Evolutionary conservation across 2,888 invertebrate species (phyloP).

Genomic region (Scaptodrosophila latifasciaeformis): DNA sequence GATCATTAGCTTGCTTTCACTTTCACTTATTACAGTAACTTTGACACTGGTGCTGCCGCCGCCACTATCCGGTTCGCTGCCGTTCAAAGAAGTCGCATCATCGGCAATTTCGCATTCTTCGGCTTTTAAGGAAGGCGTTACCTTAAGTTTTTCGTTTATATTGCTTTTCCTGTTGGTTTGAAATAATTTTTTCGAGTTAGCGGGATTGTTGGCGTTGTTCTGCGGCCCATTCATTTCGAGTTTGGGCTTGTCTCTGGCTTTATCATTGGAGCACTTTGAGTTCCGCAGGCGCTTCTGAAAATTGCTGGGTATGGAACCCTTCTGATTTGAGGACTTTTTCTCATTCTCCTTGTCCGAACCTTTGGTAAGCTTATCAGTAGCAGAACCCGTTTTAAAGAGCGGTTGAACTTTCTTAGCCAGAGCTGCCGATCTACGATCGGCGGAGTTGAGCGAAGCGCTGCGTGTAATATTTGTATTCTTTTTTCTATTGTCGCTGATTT

Average conservation of each 20-base stretch:
- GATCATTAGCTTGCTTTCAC: slow-evolving; percentile 75
- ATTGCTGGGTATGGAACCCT: slow-evolving; percentile 36
- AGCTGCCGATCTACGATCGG: slow-evolving; percentile 48
- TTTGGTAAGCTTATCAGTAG: slow-evolving; percentile 20
- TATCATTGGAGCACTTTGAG: slow-evolving; percentile 35
- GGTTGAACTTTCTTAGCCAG: slow-evolving; percentile 27
- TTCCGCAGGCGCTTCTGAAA: slow-evolving; percentile 54
- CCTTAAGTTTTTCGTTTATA: slow-evolving; percentile 27
- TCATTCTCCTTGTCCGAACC: slow-evolving; percentile 31
- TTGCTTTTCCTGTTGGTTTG: slow-evolving; percentile 25
- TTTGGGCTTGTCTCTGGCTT: slow-evolving; percentile 30
- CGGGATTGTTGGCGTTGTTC: too few species aligned
- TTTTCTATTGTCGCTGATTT: slow-evolving; percentile 41
- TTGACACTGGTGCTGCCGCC: slow-evolving; percentile 69
- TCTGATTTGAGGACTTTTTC: slow-evolving; percentile 53
- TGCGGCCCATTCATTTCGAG: slow-evolving; percentile 14
- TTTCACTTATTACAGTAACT: slow-evolving; percentile 76
- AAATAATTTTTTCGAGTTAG: background rate
- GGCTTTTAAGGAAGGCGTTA: slow-evolving; percentile 27
- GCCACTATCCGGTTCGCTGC: slow-evolving; percentile 45
- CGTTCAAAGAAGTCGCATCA: slow-evolving; percentile 76
- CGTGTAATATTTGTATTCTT: slow-evolving; percentile 47
- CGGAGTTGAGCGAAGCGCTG: slow-evolving; percentile 59
- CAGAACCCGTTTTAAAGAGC: slow-evolving; percentile 14
- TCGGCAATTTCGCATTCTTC: slow-evolving; percentile 79